Conservation (phyloP, 2,888 invertebrate genomes). For the Pimpla rufipes region DNA sequence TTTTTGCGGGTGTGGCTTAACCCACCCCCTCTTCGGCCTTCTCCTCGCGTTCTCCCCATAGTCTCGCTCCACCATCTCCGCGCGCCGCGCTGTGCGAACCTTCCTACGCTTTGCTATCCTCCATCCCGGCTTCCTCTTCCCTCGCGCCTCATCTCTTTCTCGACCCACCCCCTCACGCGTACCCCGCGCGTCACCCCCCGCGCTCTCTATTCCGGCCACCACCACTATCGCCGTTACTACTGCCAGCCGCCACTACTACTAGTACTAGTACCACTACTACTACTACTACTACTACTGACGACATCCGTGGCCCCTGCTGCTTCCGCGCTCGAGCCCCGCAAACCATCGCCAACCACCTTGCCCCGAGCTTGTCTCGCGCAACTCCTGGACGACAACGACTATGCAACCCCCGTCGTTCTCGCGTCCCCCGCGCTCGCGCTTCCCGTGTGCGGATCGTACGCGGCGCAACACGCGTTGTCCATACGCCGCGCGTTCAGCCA, state of each 20-base stretch:
- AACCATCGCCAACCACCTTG: slow-evolving; percentile 55
- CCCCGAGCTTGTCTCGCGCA: slow-evolving; percentile 57
- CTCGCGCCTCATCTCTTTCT: slow-evolving; percentile 72
- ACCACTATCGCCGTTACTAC: slow-evolving; percentile 6
- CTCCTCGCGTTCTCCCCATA: slow-evolving; percentile 29
- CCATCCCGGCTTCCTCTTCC: slow-evolving; percentile 76
- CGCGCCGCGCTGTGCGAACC: slow-evolving; percentile 33
- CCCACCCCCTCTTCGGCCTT: slow-evolving; percentile 75
- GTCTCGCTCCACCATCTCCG: slow-evolving; percentile 62
- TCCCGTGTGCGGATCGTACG: neutral
- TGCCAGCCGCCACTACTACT: slow-evolving; percentile 46
- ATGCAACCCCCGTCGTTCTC: slow-evolving; percentile 10
- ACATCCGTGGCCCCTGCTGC: slow-evolving; percentile 73
- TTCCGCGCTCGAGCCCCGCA: slow-evolving; percentile 62
- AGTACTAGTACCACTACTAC: neutral
- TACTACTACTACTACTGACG: slow-evolving; percentile 47
- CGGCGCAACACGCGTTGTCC: slow-evolving; percentile 14
- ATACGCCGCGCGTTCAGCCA: slow-evolving; percentile 13
- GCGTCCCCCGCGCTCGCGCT: slow-evolving; percentile 13
- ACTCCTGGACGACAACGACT: slow-evolving; percentile 29
- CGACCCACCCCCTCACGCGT: too few relatives aligned
- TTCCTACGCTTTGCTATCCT: slow-evolving; percentile 47
- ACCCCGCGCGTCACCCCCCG: too few relatives aligned
- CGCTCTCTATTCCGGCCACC: slow-evolving; percentile 26
- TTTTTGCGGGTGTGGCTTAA: slow-evolving; percentile 85